phyloP scores from a whole-genome alignment of 2,888 invertebrate genomes.

The Hemicrepidius hirtus region DNA sequence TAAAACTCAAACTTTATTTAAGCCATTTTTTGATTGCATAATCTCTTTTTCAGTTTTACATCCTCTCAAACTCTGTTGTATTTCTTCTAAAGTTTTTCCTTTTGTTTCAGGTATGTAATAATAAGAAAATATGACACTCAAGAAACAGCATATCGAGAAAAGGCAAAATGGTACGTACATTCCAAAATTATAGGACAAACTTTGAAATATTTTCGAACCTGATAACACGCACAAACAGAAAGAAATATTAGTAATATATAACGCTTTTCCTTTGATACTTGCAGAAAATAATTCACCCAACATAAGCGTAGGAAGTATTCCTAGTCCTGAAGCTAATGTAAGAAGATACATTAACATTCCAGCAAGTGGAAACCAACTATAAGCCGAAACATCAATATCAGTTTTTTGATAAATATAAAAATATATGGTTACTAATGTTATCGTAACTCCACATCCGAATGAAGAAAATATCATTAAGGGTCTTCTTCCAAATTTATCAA shows the following conservation, averaged over 20 bases:
- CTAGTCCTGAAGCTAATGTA: constrained; percentile 57
- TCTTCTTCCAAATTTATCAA: constrained; percentile 61
- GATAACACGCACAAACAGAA: constrained; percentile 50
- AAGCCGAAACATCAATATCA: constrained; percentile 54
- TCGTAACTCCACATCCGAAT: constrained; percentile 54
- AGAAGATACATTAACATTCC: constrained; percentile 62
- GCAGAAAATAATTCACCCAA: constrained; percentile 64
- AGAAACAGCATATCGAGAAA: constrained; percentile 61
- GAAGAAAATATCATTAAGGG: constrained; percentile 59
- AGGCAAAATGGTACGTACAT: constrained; percentile 64
- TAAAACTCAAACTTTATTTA: no score
- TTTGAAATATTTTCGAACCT: constrained; percentile 63
- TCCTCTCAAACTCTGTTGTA: constrained; percentile 63
- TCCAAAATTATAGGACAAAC: constrained; percentile 61
- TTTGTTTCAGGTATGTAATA: constrained; percentile 67
- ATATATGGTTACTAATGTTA: constrained; percentile 59
- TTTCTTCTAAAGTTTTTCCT: constrained; percentile 68
- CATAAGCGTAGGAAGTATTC: constrained; percentile 63
- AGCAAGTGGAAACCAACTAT: constrained; percentile 64
- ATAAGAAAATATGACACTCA: constrained; percentile 60
- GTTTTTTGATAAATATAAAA: constrained; percentile 59
- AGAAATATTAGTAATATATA: constrained; percentile 59
- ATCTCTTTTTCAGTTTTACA: background rate
- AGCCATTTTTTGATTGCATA: no score
- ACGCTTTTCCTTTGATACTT: constrained; percentile 64